A percentile compares a stretch with the other conserved stretches of the same genome.
Conservation (phyloP, 2,113 vertebrate genomes). For the Calidris pygmaea region DNA sequence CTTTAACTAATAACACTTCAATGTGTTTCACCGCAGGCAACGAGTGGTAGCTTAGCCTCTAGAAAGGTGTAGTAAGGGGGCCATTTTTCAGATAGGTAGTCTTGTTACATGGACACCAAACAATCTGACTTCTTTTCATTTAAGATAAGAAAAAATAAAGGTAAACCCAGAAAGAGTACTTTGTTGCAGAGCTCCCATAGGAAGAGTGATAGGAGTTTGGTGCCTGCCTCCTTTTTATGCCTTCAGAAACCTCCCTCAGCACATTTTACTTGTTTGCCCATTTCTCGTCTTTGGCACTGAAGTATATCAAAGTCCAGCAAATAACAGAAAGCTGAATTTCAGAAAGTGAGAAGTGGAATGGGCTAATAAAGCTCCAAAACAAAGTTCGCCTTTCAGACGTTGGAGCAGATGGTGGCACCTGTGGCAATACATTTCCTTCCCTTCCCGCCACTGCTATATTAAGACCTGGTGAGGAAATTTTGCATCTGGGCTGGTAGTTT, state of each 20-base stretch:
- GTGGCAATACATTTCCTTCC: slow-evolving; percentile 8
- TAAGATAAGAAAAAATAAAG: neutral
- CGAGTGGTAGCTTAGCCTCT: neutral
- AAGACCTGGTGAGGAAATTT: neutral
- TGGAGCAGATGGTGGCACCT: slow-evolving; percentile 57
- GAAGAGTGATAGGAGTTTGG: neutral
- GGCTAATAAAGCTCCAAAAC: slow-evolving; percentile 1
- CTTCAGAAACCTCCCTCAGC: neutral
- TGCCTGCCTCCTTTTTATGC: neutral
- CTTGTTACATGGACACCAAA: neutral
- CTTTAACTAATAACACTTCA: neutral
- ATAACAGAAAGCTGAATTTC: neutral
- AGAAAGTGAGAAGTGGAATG: neutral
- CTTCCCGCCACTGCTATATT: neutral
- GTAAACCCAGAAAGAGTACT: neutral
- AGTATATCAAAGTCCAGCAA: neutral
- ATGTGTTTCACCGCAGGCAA: neutral
- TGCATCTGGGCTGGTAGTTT: slow-evolving; percentile 38
- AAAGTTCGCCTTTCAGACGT: neutral
- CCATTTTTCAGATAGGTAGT: neutral
- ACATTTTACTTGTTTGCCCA: neutral
- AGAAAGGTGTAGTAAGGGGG: neutral
- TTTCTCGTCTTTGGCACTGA: neutral
- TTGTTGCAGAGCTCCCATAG: neutral
- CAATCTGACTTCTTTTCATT: neutral